Evolutionary conservation across 92 coral and sea anemone genomes (phyloP), one percentile per base, ranked within the genome.

Genomic region (Porites lobata): DNA sequence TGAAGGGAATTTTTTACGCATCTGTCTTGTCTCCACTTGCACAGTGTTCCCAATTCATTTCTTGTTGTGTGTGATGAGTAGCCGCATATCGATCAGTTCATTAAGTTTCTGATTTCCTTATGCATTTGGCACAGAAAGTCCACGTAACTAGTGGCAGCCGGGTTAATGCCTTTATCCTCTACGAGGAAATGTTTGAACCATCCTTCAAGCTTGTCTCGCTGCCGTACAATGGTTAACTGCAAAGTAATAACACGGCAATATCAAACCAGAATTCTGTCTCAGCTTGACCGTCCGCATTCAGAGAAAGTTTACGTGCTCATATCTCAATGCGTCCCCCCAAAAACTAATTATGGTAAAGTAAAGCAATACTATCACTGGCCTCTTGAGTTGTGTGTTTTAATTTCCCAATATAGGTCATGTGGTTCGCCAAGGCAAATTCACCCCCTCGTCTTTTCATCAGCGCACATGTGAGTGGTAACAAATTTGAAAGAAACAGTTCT

Each of bases 51-150:
- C 50, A 18, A 67, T 81, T 12, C 52, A 67, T 38, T 11, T 53
- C 58, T 21, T 1, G 21, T 17, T 82, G 59, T 50, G 9, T 22
- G 12, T 6, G 8, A 53, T 53, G 58, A 66, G 18, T 76, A 17
- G 82, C 67, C 61, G 15, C 61, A 7, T 83, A 8, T 72, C 7
- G 11, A 3, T 94, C 81, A 96, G 90, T 95, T 95, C 66, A 96
- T 90, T 51, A 93, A 88, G 74, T 75, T 93, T 87, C 99, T 84
- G 61, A 96, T 96, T 81, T 96, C 99, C 70, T 96, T 96, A 91
- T 96, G 99, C 99, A 96, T 95, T 63, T 95, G 88, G 88, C 99
- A 96, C 15, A 96, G 94, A 86, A 95, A 96, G 94, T 95, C 99
- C 38, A 96, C 99, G 78, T 96, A 96, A 62, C 99, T 96, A 66